Evolutionary conservation across 37 sponge, comb jelly and placozoan genomes (phyloP).

Genomic region (Axinella damicornis): DNA sequence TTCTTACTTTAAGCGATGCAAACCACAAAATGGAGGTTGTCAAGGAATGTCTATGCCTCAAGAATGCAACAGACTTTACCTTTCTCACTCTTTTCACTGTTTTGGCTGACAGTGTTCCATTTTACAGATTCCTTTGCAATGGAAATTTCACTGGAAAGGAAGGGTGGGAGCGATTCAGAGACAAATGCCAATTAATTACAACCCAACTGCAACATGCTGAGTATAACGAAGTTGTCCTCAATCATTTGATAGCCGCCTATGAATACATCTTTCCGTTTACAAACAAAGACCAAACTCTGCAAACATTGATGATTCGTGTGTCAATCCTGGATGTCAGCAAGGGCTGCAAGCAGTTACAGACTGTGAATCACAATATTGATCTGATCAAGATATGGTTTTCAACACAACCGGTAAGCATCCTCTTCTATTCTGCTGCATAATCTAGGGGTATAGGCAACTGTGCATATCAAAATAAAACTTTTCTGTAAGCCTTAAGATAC

Average conservation of each 20-base stretch:
- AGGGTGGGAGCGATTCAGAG: neutral
- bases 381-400: slow-evolving; percentile 1
- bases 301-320: neutral
- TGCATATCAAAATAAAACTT: too few relatives aligned
- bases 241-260: neutral
- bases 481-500: too few relatives aligned
- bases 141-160: neutral
- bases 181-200: neutral
- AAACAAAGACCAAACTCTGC: neutral
- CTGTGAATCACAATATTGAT: neutral
- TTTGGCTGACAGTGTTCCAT: too few relatives aligned
- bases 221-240: neutral
- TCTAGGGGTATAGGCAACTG: too few relatives aligned
- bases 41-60: neutral
- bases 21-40: neutral
- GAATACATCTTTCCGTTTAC: neutral
- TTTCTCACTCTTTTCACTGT: neutral
- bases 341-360: neutral
- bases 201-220: neutral
- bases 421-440: too few relatives aligned
- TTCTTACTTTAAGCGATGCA: neutral
- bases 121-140: neutral
- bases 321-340: neutral
- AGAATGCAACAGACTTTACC: neutral
- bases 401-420: too few relatives aligned